Conservation (phyloP, 2,113 vertebrate genomes). For the Camelus dromedarius region DNA sequence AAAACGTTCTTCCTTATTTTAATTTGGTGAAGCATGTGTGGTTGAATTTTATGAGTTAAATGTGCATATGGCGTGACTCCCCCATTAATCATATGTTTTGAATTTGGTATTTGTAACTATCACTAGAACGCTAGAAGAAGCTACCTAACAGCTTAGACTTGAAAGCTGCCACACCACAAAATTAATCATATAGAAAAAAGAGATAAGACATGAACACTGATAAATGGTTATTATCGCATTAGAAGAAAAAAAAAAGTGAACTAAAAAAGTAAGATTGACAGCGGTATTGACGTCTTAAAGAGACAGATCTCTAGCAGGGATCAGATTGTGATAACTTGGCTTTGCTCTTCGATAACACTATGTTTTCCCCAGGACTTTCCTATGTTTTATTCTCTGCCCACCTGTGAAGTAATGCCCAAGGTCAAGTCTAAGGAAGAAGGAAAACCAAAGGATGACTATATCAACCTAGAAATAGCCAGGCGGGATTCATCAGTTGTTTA, state of each 20-base stretch:
- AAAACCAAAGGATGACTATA: background rate
- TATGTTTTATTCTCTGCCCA: background rate
- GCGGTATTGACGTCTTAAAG: background rate
- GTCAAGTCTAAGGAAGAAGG: background rate
- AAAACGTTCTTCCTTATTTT: constrained; percentile 18
- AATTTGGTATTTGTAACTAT: constrained; percentile 62
- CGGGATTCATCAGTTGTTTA: background rate
- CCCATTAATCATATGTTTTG: constrained; percentile 46
- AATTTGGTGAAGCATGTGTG: background rate
- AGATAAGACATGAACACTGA: background rate
- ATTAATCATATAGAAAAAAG: constrained; percentile 55
- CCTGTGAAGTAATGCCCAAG: background rate
- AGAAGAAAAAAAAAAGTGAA: constrained; percentile 50
- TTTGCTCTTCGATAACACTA: background rate
- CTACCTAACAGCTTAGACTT: constrained; percentile 36
- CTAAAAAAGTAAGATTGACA: background rate
- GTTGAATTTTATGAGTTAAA: constrained; percentile 52
- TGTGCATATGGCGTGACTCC: background rate
- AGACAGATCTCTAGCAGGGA: background rate
- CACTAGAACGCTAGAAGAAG: constrained; percentile 33
- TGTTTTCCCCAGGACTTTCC: background rate
- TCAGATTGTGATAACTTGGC: background rate
- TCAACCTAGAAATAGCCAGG: constrained; percentile 6
- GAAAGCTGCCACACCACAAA: constrained; percentile 27
- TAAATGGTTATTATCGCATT: constrained; percentile 43